These are phyloP conservation scores for Heterohyrax brucei DNA, from an alignment of 2,797 vertebrate species.

Conservation along the genomic window DNA sequence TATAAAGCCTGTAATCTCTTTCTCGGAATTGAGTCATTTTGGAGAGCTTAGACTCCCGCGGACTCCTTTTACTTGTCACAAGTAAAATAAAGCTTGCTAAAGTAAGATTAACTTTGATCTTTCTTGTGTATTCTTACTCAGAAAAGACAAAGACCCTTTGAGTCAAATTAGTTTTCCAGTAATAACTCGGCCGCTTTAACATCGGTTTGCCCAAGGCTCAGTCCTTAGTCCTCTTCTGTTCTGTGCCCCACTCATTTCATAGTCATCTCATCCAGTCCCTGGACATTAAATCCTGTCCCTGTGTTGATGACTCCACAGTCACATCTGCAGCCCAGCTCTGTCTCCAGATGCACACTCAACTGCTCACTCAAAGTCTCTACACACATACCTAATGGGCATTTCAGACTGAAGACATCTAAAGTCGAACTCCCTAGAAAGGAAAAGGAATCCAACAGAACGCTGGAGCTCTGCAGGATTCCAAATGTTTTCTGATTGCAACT, in stretches of 20 bases:
- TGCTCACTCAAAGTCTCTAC: background rate
- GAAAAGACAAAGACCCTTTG: too few species aligned
- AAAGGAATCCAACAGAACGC: constrained; percentile 36
- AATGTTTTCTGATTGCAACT: constrained; percentile 12
- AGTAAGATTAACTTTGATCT: too few species aligned
- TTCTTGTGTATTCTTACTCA: too few species aligned
- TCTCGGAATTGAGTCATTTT: too few species aligned
- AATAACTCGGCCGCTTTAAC: background rate
- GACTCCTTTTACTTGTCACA: too few species aligned
- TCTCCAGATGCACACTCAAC: background rate
- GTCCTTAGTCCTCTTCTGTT: background rate
- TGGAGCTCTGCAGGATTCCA: background rate
- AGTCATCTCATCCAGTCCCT: background rate
- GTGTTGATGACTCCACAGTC: background rate
- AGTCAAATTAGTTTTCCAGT: too few species aligned
- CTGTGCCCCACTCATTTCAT: background rate
- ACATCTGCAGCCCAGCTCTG: background rate
- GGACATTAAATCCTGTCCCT: background rate
- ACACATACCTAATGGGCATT: background rate
- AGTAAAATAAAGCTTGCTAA: too few species aligned
- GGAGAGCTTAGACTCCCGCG: too few species aligned
- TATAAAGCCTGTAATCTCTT: too few species aligned
- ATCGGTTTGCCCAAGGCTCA: background rate
- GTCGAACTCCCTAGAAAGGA: background rate
- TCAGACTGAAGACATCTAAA: background rate